A percentile compares a stretch with the other conserved stretches of the same genome.
phyloP scores from a whole-genome alignment of 2,888 invertebrate genomes.

The Caenorhabditis sinica region DNA sequence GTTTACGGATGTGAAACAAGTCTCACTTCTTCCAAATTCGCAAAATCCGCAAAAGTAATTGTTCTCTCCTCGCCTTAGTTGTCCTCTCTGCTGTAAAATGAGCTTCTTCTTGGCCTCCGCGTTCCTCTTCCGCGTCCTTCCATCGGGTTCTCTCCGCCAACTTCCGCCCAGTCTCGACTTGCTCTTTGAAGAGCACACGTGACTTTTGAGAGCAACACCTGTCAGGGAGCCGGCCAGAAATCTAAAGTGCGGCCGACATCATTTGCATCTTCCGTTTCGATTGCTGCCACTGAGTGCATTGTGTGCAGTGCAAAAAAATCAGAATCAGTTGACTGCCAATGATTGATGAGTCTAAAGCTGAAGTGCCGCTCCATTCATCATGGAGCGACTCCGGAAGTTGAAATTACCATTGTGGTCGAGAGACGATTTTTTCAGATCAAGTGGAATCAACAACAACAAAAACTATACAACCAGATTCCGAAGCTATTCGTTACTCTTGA shows the following conservation, averaged over 20 bases:
- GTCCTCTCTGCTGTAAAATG: slow-evolving; percentile 14
- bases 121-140: slow-evolving; percentile 45
- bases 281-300: slow-evolving; percentile 34
- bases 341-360: slow-evolving; percentile 50
- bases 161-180: slow-evolving; percentile 18
- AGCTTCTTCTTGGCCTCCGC: background rate
- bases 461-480: background rate
- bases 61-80: background rate
- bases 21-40: slow-evolving; percentile 1
- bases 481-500: background rate
- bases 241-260: slow-evolving; percentile 46
- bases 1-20: slow-evolving; percentile 25
- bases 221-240: slow-evolving; percentile 53
- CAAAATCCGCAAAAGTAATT: slow-evolving; percentile 12
- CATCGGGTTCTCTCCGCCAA: background rate
- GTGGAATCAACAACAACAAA: slow-evolving; percentile 3
- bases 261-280: slow-evolving; percentile 51
- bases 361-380: background rate
- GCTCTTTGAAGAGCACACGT: slow-evolving; percentile 59
- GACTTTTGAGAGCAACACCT: slow-evolving; percentile 58
- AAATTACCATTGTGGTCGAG: slow-evolving; percentile 11
- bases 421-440: background rate
- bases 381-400: slow-evolving; percentile 21
- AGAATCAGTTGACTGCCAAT: slow-evolving; percentile 15
- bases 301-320: slow-evolving; percentile 55